Conservation (phyloP, 2,797 vertebrate species). For the Pseudomugil tenellus region DNA sequence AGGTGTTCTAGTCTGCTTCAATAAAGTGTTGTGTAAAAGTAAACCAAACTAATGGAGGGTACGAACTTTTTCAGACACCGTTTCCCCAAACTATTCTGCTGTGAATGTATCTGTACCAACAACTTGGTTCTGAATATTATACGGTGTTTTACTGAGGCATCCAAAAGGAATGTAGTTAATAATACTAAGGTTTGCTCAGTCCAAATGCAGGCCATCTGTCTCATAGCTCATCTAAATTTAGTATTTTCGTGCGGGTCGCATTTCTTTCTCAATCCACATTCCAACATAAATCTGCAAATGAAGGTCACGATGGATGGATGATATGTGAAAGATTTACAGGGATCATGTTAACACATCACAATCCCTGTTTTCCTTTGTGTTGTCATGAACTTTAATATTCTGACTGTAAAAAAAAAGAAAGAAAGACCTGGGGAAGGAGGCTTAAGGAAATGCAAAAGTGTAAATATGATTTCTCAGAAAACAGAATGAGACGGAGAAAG, state of each 20-base stretch:
- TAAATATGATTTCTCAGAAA: slow-evolving; percentile 18
- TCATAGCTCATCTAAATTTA: neutral
- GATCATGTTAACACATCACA: neutral
- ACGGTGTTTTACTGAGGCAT: neutral
- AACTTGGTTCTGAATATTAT: neutral
- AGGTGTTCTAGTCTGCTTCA: too few species aligned
- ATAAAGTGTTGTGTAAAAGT: too few species aligned
- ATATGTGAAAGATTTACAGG: neutral
- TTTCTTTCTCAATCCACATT: neutral
- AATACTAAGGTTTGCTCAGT: neutral
- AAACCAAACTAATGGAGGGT: too few species aligned
- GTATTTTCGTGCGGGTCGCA: neutral
- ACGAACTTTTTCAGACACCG: too few species aligned
- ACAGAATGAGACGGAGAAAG: slow-evolving; percentile 31
- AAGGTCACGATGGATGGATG: slow-evolving; percentile 5
- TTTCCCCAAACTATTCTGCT: too few species aligned
- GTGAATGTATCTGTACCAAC: too few species aligned
- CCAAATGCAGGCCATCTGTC: neutral
- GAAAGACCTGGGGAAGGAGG: neutral
- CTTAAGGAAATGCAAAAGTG: neutral
- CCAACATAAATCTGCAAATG: neutral
- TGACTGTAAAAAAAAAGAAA: too few species aligned
- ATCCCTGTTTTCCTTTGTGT: neutral
- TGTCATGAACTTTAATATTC: neutral
- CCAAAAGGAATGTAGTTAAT: neutral